These are phyloP conservation scores for Danio rerio DNA, from an alignment of 2,113 vertebrate species.

Conservation along the genomic window DNA sequence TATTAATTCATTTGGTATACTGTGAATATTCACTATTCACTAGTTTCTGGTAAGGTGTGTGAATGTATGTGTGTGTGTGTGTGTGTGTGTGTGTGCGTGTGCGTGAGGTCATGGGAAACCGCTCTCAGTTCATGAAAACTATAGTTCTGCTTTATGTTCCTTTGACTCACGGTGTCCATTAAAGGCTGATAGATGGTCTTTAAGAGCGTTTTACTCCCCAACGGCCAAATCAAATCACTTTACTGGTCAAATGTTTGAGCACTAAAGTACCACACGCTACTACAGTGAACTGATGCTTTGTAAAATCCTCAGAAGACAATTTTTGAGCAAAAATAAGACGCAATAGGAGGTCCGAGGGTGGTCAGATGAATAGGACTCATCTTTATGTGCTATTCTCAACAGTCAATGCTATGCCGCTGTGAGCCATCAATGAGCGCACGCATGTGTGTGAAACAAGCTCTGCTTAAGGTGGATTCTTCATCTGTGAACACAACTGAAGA, in stretches of 20 bases:
- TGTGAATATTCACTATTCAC: no score
- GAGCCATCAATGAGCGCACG: background rate
- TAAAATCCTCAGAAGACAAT: background rate
- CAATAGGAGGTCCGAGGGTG: conserved; percentile 1
- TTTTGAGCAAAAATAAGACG: background rate
- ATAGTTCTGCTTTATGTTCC: conserved; percentile 10
- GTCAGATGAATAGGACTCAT: background rate
- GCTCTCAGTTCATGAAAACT: conserved; percentile 5
- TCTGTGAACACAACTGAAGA: background rate
- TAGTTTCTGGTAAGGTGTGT: background rate
- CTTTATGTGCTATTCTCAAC: background rate
- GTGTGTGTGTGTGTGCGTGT: no score
- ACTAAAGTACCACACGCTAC: background rate
- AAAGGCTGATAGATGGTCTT: background rate
- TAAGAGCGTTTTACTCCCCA: conserved; percentile 6
- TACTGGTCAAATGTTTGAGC: background rate
- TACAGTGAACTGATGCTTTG: background rate
- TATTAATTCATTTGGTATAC: no score
- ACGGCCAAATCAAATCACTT: conserved; percentile 7
- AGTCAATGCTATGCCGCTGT: background rate
- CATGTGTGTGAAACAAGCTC: background rate
- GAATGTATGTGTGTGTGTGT: no score
- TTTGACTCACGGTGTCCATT: background rate
- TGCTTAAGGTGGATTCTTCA: background rate
- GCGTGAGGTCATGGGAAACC: background rate